A percentile compares a stretch with the other conserved stretches of the same genome.
Conservation (phyloP, 2,888 invertebrate species). For the Pristionchus entomophagus region DNA sequence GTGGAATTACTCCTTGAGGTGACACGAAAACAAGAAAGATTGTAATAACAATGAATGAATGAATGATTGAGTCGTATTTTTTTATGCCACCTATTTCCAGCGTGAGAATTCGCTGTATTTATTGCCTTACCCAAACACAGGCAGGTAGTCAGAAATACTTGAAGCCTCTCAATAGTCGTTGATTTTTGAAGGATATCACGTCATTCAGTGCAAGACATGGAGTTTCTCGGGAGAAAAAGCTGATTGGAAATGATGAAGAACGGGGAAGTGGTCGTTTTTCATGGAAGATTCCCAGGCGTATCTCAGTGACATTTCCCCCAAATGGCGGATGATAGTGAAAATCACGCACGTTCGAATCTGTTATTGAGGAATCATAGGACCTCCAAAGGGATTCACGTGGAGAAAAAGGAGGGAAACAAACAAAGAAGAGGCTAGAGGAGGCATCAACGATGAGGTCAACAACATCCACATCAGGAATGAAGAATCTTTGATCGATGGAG, state of each 20-base stretch:
- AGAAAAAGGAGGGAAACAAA: constrained; percentile 22
- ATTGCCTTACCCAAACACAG: too few relatives aligned
- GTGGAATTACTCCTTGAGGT: neutral
- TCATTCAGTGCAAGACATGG: neutral
- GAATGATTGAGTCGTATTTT: neutral
- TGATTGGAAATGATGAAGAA: neutral
- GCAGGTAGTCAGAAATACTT: neutral
- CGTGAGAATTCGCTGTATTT: neutral
- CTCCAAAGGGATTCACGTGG: neutral
- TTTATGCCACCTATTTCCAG: too few relatives aligned
- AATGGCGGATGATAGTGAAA: neutral
- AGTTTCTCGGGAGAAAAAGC: neutral
- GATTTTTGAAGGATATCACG: neutral
- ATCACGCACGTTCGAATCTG: neutral
- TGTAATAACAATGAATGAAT: neutral
- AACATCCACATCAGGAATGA: neutral
- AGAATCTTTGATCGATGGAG: neutral
- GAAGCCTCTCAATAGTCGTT: neutral
- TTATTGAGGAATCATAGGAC: neutral
- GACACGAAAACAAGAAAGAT: neutral
- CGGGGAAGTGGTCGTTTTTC: neutral
- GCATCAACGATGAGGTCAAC: neutral
- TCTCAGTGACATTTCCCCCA: neutral
- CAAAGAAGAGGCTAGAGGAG: neutral
- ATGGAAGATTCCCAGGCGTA: neutral